Evolutionary conservation across 1,140 invertebrate species (phyloP).

Genomic region (Cheumatopsyche charites): DNA sequence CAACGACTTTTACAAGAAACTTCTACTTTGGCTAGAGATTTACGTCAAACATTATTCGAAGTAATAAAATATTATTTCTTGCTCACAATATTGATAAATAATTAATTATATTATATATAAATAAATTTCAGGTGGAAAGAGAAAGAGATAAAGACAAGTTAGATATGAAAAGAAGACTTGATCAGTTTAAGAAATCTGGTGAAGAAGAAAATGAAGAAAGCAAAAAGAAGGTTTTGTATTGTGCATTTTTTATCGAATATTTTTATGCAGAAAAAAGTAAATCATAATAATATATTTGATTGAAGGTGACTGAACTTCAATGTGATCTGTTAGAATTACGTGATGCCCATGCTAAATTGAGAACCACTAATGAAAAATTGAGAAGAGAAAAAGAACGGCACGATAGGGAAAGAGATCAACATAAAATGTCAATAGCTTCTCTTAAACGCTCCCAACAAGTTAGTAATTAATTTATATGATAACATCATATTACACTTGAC

Average conservation of each 20-base stretch:
- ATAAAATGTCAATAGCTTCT: slow-evolving; percentile 55
- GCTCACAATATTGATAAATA: not conserved
- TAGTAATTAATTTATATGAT: slow-evolving; percentile 3
- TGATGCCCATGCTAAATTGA: slow-evolving; percentile 88
- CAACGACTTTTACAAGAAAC: slow-evolving; percentile 89
- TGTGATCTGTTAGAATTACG: slow-evolving; percentile 85
- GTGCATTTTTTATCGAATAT: slow-evolving; percentile 25
- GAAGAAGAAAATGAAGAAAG: slow-evolving; percentile 91
- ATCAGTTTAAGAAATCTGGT: slow-evolving; percentile 80
- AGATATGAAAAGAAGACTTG: slow-evolving; percentile 82
- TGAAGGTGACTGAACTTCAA: slow-evolving; percentile 72
- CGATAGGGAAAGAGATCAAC: slow-evolving; percentile 79
- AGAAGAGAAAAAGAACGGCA: slow-evolving; percentile 84
- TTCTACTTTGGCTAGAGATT: slow-evolving; percentile 86
- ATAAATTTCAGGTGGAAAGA: slow-evolving; percentile 71
- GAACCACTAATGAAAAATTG: slow-evolving; percentile 91
- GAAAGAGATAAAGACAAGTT: slow-evolving; percentile 88
- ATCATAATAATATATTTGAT: no score
- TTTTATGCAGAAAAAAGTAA: slow-evolving; percentile 17
- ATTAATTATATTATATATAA: not conserved
- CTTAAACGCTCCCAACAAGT: slow-evolving; percentile 60
- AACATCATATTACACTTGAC: not conserved
- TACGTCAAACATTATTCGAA: slow-evolving; percentile 86
- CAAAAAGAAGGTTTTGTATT: slow-evolving; percentile 77
- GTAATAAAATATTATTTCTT: slow-evolving; percentile 54